Conservation (phyloP, 2,113 vertebrate genomes). For the Sardina pilchardus region DNA sequence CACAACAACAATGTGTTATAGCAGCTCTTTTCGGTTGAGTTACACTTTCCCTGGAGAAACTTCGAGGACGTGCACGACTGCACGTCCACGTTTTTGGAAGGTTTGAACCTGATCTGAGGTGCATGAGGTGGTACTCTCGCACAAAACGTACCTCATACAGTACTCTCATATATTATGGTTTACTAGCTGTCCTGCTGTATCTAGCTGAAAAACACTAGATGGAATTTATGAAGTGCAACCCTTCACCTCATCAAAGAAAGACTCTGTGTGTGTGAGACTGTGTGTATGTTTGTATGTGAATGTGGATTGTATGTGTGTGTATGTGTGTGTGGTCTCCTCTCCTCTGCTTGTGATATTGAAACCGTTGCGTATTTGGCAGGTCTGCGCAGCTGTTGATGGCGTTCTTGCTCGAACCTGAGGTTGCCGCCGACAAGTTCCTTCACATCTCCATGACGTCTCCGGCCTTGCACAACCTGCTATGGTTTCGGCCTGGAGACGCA, state of each 20-base stretch:
- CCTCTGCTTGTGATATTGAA: not conserved
- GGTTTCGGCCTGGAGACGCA: not conserved
- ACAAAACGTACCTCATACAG: not conserved
- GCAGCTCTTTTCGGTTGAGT: not conserved
- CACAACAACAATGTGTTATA: no score
- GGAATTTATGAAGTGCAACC: not conserved
- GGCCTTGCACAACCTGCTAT: not conserved
- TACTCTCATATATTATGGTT: not conserved
- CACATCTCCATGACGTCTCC: not conserved
- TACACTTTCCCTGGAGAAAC: not conserved
- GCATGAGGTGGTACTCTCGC: not conserved
- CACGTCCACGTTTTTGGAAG: not conserved
- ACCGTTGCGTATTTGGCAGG: not conserved
- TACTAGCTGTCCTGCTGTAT: not conserved
- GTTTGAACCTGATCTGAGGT: not conserved
- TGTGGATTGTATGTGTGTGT: slow-evolving; percentile 1
- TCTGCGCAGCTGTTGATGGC: slow-evolving; percentile 9
- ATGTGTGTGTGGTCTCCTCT: not conserved
- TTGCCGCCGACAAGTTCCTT: not conserved
- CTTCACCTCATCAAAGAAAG: not conserved
- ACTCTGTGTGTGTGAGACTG: not conserved
- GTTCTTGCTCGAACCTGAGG: not conserved
- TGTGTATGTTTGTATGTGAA: not conserved
- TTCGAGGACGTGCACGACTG: not conserved
- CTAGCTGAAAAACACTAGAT: not conserved